Percentiles rank a stretch among this genome's conserved stretches.
Conservation (phyloP, 2,888 invertebrate species). For the Archips xylosteana region DNA sequence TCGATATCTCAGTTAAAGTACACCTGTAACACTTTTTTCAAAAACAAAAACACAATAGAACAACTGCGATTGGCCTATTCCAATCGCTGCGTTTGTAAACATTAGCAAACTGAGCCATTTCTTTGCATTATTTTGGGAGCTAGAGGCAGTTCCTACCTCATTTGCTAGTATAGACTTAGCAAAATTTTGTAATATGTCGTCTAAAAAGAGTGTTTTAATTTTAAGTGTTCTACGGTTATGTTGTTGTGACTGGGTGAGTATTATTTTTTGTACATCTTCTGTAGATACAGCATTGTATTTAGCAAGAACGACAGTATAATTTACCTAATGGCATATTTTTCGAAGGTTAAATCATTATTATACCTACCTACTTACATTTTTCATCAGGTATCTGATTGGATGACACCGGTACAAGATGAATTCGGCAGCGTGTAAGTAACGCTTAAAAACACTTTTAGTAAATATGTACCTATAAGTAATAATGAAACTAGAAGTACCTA, state of each 20-base stretch:
- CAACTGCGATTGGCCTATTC: constrained; percentile 48
- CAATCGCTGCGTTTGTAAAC: constrained; percentile 61
- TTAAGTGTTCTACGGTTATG: constrained; percentile 48
- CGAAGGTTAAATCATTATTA: background rate
- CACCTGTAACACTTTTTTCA: constrained; percentile 31
- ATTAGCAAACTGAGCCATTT: constrained; percentile 46
- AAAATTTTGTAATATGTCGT: constrained; percentile 49
- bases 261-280: background rate
- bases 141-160: constrained; percentile 31
- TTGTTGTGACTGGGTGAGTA: constrained; percentile 57
- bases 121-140: constrained; percentile 46
- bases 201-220: constrained; percentile 49
- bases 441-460: too few species aligned
- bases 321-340: too few species aligned
- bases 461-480: too few species aligned
- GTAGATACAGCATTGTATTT: too few species aligned
- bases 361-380: background rate
- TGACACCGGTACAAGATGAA: constrained; percentile 67
- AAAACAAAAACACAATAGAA: constrained; percentile 44
- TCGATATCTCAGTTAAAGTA: background rate
- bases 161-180: constrained; percentile 17
- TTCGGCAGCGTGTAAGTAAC: constrained; percentile 36
- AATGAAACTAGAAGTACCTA: too few species aligned
- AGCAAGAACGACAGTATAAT: too few species aligned
- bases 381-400: constrained; percentile 69